These are phyloP conservation scores for Caenorhabditis drosophilae DNA, from an alignment of 2,888 invertebrate genomes.

Conservation along the genomic window DNA sequence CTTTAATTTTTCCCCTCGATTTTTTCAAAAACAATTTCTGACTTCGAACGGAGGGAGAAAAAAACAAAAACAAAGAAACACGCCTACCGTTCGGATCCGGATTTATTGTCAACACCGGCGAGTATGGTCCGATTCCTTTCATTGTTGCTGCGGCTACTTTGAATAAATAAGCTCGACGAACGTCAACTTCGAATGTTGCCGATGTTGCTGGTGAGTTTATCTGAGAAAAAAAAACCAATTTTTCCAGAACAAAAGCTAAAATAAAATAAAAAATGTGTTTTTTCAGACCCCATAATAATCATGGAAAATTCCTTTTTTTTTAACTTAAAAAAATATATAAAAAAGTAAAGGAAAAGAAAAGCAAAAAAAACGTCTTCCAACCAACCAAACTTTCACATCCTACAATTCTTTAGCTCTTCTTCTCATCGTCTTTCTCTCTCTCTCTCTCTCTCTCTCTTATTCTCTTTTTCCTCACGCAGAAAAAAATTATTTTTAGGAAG, in stretches of 20 bases:
- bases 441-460: too few species aligned
- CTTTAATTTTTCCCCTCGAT: background rate
- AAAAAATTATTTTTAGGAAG: too few species aligned
- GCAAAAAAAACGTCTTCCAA: too few species aligned
- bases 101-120: constrained; percentile 59
- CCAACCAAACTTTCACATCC: too few species aligned
- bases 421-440: too few species aligned
- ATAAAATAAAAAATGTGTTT: background rate
- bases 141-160: constrained; percentile 95
- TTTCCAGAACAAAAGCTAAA: background rate
- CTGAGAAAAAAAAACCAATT: constrained; percentile 31
- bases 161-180: constrained; percentile 72
- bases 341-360: too few species aligned
- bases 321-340: too few species aligned
- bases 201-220: constrained; percentile 49
- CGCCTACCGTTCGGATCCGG: constrained; percentile 54
- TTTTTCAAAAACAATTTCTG: background rate
- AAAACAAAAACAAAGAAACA: background rate
- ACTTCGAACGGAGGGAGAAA: background rate
- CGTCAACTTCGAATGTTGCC: constrained; percentile 58
- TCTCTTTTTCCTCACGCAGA: too few species aligned
- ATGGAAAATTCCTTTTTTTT: too few species aligned
- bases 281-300: too few species aligned
- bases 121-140: constrained; percentile 90
- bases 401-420: too few species aligned